Evolutionary conservation across 1,140 invertebrate species (phyloP).

Genomic region (Xylocopa sonorina): DNA sequence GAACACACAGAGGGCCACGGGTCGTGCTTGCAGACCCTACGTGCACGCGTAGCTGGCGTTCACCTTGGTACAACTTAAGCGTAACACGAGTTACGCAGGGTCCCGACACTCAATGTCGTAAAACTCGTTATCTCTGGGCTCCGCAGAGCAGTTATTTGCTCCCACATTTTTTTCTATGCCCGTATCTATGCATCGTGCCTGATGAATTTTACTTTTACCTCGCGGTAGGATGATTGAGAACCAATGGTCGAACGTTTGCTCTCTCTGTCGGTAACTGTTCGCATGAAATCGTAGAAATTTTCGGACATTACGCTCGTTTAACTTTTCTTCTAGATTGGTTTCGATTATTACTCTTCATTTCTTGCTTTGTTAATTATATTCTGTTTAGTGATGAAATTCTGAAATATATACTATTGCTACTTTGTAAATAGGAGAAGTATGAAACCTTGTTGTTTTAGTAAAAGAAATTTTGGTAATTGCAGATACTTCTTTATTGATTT

Average conservation of each 20-base stretch:
- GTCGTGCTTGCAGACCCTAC: background rate
- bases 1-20: background rate
- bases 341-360: background rate
- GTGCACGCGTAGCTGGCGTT: background rate
- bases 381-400: too few relatives aligned
- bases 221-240: background rate
- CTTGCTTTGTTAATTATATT: too few relatives aligned
- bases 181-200: background rate
- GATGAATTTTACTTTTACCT: background rate
- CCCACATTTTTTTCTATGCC: background rate
- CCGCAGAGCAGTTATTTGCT: background rate
- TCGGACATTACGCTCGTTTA: background rate
- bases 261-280: background rate
- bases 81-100: slow-evolving; percentile 41
- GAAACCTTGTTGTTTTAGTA: too few relatives aligned
- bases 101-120: slow-evolving; percentile 59
- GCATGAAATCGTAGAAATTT: background rate
- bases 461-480: too few relatives aligned
- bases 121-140: slow-evolving; percentile 45
- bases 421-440: too few relatives aligned
- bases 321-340: background rate
- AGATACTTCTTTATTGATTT: too few relatives aligned
- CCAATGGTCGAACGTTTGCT: background rate
- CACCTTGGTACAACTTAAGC: slow-evolving; percentile 49
- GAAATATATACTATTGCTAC: too few relatives aligned